phyloP scores from a whole-genome alignment of 2,113 vertebrate genomes.

The Pelusios castaneus region DNA sequence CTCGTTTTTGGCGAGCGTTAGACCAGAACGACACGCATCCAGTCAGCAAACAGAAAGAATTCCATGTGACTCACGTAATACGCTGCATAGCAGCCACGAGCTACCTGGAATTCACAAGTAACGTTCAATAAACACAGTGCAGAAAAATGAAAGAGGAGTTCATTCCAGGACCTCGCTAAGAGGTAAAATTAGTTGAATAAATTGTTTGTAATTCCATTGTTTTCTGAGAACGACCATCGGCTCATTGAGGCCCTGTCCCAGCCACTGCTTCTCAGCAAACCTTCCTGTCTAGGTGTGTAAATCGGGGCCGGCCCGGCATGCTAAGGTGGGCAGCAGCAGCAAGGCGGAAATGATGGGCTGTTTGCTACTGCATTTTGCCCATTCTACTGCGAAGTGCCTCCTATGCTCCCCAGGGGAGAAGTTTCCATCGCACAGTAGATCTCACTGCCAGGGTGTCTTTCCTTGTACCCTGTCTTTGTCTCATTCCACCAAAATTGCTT shows the following conservation, averaged over 20 bases:
- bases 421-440: too few relatives aligned
- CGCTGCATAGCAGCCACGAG: rapidly evolving
- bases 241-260: background rate
- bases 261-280: background rate
- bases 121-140: background rate
- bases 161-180: background rate
- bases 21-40: background rate
- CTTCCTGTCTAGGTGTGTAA: background rate
- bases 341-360: rapidly evolving
- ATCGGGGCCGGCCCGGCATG: background rate
- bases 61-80: background rate
- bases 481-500: rapidly evolving
- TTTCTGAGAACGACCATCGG: background rate
- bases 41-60: background rate
- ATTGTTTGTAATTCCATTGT: background rate
- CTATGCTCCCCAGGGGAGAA: rapidly evolving
- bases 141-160: rapidly evolving
- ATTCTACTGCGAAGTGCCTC: background rate
- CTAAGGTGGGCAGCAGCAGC: rapidly evolving
- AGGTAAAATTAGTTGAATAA: background rate
- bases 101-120: background rate
- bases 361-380: rapidly evolving
- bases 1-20: background rate
- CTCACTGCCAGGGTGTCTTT: background rate
- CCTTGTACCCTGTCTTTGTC: background rate